Conservation (phyloP, 2,113 vertebrate genomes). For the Dolichallabes microphthalmus region DNA sequence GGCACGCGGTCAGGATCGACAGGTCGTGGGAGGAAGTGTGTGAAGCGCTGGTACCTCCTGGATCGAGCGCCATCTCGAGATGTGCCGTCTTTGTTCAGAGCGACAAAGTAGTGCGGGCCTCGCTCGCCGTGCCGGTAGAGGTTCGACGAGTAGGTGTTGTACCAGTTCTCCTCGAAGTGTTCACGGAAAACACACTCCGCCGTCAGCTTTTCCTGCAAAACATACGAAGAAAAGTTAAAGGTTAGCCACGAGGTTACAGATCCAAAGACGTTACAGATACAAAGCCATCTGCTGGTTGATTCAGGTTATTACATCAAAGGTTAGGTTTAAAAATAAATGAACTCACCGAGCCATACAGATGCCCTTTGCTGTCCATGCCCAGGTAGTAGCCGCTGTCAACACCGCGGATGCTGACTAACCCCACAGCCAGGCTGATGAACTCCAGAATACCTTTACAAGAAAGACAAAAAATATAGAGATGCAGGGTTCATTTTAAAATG, state of each 20-base stretch:
- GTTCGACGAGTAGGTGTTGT: constrained; percentile 98
- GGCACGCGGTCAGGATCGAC: constrained; percentile 97
- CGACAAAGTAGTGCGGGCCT: constrained; percentile 92
- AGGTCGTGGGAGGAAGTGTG: constrained; percentile 96
- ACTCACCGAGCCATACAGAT: constrained; percentile 96
- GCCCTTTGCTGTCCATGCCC: constrained; percentile 93
- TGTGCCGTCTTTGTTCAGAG: constrained; percentile 95
- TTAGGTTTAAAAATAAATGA: neutral
- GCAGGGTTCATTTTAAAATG: constrained; percentile 5
- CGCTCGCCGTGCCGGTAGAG: constrained; percentile 94
- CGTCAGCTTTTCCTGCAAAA: constrained; percentile 87
- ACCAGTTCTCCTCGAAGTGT: constrained; percentile 99
- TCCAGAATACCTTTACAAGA: constrained; percentile 88
- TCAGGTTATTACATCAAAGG: neutral
- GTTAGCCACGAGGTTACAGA: constrained; percentile 27
- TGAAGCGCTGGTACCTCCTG: constrained; percentile 96
- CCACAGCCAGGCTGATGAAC: constrained; percentile 98
- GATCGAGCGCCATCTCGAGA: constrained; percentile 91
- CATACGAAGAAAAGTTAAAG: constrained; percentile 23
- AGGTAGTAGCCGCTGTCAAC: constrained; percentile 97
- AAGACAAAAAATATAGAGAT: constrained; percentile 17
- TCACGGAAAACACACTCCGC: constrained; percentile 95
- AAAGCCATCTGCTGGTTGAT: neutral
- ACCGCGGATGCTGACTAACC: constrained; percentile 97
- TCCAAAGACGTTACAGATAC: no score